phyloP scores from a whole-genome alignment of 2,797 vertebrate genomes.

The Rhodeus uyekii region DNA sequence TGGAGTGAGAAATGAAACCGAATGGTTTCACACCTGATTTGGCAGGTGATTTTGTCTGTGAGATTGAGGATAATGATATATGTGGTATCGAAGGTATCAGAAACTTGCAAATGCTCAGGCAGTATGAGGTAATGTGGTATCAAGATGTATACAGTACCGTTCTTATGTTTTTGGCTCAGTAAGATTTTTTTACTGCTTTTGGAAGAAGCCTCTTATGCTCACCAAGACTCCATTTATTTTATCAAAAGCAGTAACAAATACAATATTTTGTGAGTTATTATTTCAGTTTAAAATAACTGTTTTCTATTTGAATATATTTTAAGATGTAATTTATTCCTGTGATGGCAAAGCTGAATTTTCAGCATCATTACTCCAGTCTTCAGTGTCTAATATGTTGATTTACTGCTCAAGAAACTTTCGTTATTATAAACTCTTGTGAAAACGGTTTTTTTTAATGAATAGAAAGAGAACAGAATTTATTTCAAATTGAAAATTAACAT shows the following conservation, averaged over 20 bases:
- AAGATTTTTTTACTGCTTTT: neutral
- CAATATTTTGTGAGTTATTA: neutral
- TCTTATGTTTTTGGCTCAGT: neutral
- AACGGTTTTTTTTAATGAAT: neutral
- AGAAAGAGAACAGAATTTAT: neutral
- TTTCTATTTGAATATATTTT: neutral
- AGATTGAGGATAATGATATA: neutral
- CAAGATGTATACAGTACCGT: neutral
- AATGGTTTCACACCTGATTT: neutral
- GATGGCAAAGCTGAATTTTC: neutral
- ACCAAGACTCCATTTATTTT: neutral
- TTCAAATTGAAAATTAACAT: neutral
- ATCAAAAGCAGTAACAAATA: neutral
- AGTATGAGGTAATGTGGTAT: neutral
- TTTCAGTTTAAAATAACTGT: neutral
- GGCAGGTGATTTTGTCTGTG: neutral
- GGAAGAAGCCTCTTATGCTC: neutral
- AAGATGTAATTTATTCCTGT: neutral
- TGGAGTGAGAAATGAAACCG: neutral
- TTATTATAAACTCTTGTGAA: neutral
- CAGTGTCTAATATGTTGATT: neutral
- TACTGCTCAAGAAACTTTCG: neutral
- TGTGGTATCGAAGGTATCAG: neutral
- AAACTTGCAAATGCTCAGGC: neutral
- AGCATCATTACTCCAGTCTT: too few relatives aligned